phyloP scores from a whole-genome alignment of 2,888 invertebrate genomes.

The Ornithoptera alexandrae region DNA sequence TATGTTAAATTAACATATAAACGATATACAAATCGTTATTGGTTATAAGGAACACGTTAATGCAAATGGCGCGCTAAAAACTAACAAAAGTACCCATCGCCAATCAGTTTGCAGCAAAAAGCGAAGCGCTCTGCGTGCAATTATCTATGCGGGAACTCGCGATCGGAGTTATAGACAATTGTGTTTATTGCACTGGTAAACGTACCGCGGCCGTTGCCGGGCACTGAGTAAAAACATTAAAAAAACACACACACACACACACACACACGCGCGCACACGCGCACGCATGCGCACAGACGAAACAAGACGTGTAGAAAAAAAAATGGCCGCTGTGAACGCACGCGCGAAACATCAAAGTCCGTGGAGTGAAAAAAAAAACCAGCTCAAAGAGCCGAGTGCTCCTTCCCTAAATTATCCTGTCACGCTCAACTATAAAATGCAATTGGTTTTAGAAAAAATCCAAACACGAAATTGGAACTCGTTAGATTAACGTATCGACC shows the following conservation, averaged over 20 bases:
- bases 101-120: slow-evolving; percentile 44
- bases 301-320: slow-evolving; percentile 41
- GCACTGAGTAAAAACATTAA: slow-evolving; percentile 42
- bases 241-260: slow-evolving; percentile 38
- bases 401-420: slow-evolving; percentile 79
- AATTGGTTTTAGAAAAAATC: slow-evolving; percentile 69
- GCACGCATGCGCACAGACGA: slow-evolving; percentile 39
- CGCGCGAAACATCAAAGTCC: slow-evolving; percentile 51
- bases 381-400: slow-evolving; percentile 49
- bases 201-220: slow-evolving; percentile 46
- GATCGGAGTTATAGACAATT: slow-evolving; percentile 49
- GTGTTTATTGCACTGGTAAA: slow-evolving; percentile 59
- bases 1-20: slow-evolving; percentile 1
- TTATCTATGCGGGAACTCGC: slow-evolving; percentile 57
- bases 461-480: slow-evolving; percentile 63
- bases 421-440: slow-evolving; percentile 78
- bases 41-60: slow-evolving; percentile 33
- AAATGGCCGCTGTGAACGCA: slow-evolving; percentile 53
- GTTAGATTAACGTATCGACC: slow-evolving; percentile 56
- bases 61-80: slow-evolving; percentile 32
- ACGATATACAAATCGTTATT: slow-evolving; percentile 28
- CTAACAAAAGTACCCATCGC: slow-evolving; percentile 44
- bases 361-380: slow-evolving; percentile 37
- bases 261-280: no score
- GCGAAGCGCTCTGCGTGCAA: slow-evolving; percentile 47